These are phyloP conservation scores for Cephonodes hylas DNA, from an alignment of 2,888 invertebrate species.

Conservation along the genomic window DNA sequence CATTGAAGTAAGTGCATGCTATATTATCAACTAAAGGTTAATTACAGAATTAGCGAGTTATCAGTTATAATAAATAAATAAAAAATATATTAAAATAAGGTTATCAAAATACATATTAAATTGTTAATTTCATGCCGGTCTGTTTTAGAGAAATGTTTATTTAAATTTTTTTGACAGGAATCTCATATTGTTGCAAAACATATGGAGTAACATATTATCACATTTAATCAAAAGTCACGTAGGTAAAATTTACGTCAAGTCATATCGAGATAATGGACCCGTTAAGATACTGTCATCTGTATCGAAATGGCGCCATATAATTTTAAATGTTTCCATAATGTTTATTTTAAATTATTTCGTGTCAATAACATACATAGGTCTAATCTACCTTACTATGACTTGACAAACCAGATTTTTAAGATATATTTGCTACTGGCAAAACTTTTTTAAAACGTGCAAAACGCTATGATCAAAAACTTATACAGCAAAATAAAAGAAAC, in stretches of 20 bases:
- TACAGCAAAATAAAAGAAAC: no score
- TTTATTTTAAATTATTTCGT: no score
- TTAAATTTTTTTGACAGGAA: background rate
- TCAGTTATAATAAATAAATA: no score
- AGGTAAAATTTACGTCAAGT: background rate
- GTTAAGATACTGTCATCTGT: background rate
- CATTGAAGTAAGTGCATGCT: conserved; percentile 15
- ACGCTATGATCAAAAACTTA: no score
- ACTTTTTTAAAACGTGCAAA: no score
- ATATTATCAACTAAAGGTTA: background rate
- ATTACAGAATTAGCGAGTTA: no score
- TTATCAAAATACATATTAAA: background rate
- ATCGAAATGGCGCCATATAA: background rate
- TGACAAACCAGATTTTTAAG: no score
- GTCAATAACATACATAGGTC: no score
- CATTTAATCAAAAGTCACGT: background rate
- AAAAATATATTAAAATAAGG: background rate
- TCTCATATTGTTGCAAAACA: background rate
- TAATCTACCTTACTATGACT: no score
- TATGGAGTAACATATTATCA: no score
- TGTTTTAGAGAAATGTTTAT: background rate
- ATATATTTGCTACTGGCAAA: no score
- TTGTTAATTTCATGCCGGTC: no score
- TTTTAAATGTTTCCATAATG: background rate
- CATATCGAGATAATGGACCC: background rate